Base-by-base conservation (phyloP, 2,113 vertebrate species). In the Bagarius yarrelli region DNA sequence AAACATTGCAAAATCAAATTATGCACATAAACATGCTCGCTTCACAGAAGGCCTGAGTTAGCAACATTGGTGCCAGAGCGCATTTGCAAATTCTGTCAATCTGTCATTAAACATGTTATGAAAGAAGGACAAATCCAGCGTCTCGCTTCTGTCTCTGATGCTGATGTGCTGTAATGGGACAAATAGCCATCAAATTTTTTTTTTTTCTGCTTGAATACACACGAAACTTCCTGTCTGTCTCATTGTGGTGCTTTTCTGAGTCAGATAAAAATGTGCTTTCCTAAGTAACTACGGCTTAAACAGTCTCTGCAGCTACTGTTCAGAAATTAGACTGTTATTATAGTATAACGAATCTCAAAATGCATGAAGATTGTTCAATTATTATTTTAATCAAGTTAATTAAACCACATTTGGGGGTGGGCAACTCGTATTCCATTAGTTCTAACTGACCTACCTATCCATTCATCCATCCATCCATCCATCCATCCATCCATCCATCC, bases 31-130 rank as follows among this genome's bases (percentile, higher is more conserved):
- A 94, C 94, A 93, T 93, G 91, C 94, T 95, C 91, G 93, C 94
- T 93, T 94, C 90, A 93, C 90, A 90, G 93, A 94, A 76, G 96
- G 92, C 93, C 92, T 89, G 94, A 95, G 94, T 94, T 93, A 92
- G 94, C 93, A 88, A 94, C 94, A 93, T 92, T 91, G 92, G 95
- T 91, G 96, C 95, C 95, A 92, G 94, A 95, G 95, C 92, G 89
- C 94, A 94, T 98, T 95, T 96, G 94, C 94, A 94, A 95, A 95
- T 94, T 94, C 94, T 94, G 94, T 98, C 95, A 96, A 95, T 97
- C 95, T 96, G 96, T 97, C 95, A 94, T 98, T 96, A 97, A 97
- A 96, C 95, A 95, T 96, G 95, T 95, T 97, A 97, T 98, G 94
- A 96, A 95, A 97, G 95, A 95, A 95, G 95, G 95, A 95, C 96